Conservation (phyloP, 2,113 vertebrate species). For the Macaca mulatta region DNA sequence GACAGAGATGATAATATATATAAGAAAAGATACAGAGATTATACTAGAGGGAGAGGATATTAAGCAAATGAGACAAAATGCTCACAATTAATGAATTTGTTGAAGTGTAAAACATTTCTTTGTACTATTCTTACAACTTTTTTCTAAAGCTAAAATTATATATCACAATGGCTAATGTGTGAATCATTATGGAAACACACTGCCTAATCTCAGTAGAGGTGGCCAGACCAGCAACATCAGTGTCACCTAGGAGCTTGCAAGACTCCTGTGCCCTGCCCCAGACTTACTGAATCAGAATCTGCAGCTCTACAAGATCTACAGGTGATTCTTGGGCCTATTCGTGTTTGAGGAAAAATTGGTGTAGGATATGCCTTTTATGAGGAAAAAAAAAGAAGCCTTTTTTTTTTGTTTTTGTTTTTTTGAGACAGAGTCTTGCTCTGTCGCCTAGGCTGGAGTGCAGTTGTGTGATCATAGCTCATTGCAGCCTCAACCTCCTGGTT, state of each 20-base stretch:
- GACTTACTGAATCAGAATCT: not conserved
- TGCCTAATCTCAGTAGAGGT: not conserved
- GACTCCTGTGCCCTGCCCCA: not conserved
- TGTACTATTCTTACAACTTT: not conserved
- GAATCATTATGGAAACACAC: fast-evolving
- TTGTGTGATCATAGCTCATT: not conserved
- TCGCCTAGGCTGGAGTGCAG: not conserved
- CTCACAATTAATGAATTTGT: too few relatives aligned
- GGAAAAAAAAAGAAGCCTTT: not conserved
- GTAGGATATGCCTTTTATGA: not conserved
- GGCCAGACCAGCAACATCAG: fast-evolving
- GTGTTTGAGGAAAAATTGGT: not conserved
- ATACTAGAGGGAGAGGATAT: not conserved
- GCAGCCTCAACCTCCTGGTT: not conserved
- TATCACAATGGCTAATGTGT: not conserved
- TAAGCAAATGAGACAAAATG: not conserved
- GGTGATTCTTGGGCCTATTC: fast-evolving
- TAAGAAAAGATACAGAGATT: not conserved
- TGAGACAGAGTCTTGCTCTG: not conserved
- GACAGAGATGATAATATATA: too few relatives aligned
- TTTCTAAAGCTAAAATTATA: not conserved
- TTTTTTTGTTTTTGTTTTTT: not conserved
- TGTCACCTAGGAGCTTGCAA: fast-evolving
- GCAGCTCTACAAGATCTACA: fast-evolving
- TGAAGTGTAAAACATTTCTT: not conserved